Evolutionary conservation across 1,140 invertebrate species (phyloP), one percentile per base, ranked within the genome.

Genomic region (Maconellicoccus hirsutus): DNA sequence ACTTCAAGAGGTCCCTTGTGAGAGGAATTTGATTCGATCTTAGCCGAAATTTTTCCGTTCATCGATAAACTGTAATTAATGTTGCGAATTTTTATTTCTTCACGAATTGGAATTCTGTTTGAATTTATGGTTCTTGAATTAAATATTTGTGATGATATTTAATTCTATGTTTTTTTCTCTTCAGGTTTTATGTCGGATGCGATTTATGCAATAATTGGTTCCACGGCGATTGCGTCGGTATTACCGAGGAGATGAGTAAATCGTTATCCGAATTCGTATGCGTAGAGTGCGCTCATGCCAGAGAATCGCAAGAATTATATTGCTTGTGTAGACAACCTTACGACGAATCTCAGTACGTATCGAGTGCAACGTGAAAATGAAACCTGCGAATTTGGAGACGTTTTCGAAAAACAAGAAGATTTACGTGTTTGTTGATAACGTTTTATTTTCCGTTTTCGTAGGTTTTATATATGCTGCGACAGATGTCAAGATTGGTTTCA

Each of bases 401-500:
- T 69, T 42, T 59, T 73, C 22, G 29, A 27, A 52, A 69, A 52
- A 1, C 14, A 19, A 70, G 71, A 8, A 59, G 6, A 19, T 14
- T n/a, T n/a, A n/a, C n/a, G n/a, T n/a, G n/a, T n/a, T 66, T 71
- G 21, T 19, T 63, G 26, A 71, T 27, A 52, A 23, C 25, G 8
- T 19, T 16, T 39, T 1, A 70, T 12, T 33, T 70, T 19, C 22
- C 69, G 73, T 75, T 72, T 75, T 77, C 80, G 25, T 75, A 91
- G 90, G 77, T 93, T 96, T 85, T 96, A 95, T 79, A 98, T 99
- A 76, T 96, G 94, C 76, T 99, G 97, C 81, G 96, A 99, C 80
- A 87, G 89, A 70, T 99, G 97, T 81, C 93, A 98, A 80, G 94
- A 98, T 80, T 99, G 97, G 97, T 98, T 98, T 81, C 97, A 99